Evolutionary conservation across 1,140 invertebrate genomes (phyloP), one percentile per base, ranked within the genome.

Genomic region (Dufourea novaeangliae): DNA sequence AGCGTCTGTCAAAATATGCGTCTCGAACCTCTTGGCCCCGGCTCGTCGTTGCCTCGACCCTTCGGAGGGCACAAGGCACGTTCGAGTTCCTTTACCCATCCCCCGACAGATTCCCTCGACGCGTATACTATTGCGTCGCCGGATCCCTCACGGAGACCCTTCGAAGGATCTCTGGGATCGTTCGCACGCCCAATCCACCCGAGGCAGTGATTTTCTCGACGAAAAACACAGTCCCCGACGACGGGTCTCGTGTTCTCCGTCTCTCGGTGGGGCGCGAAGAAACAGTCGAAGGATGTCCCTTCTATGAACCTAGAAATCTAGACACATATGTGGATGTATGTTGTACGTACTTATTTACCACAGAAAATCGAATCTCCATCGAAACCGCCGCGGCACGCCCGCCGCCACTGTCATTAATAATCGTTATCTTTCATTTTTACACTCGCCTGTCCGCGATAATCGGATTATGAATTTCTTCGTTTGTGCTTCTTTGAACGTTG

Each of bases 1-100:
- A n/a, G 14, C 67, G 67, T n/a, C 62, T 84, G 84, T 86, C 85
- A 87, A 86, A 86, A 87, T 78, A 84, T 37, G 56, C 54, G 37
- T 27, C n/a, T n/a, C 44, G 25, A 25, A 62, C 44, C 39, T 54
- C 2, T 20, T 54, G 10, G 4, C 32, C 57, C 27, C 37, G 14
- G 12, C 22, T 50, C 20, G 41, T 68, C 76, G 63, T 62, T 14
- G 11, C 41, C 32, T 61, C 52, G 54, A 83, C 77, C 80, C 78
- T 83, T 6, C 41, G 34, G 27, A 66, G 67, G 69, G 44, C 57
- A 63, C 22, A 78, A 77, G 50, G 50, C 66, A 75, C 76, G 75
- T 68, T 46, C 34, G 20, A 37, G 44, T 52, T 4, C 17, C 27
- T n/a, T 14, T 0, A 14, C 41, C n/a, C n/a, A n/a, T n/a, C 41